Evolutionary conservation across 1,140 invertebrate species (phyloP), one percentile per base, ranked within the genome.

Genomic region (Plodia interpunctella): DNA sequence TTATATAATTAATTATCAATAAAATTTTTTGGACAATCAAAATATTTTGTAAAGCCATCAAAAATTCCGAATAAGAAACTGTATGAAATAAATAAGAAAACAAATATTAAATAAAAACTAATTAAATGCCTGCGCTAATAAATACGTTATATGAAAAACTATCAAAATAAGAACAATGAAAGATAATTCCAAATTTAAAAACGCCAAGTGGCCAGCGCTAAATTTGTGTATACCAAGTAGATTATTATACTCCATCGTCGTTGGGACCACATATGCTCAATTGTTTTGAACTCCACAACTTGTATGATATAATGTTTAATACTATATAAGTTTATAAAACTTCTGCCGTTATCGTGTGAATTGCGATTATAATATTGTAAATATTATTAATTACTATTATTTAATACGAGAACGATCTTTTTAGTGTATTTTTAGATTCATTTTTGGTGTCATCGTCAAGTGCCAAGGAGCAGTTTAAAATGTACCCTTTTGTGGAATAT

Each of bases 211-310:
- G 38, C 13, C 38, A 17, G 15, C 38, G 15, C 4, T 15, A 17
- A 44, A n/a, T 17, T 15, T 44, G 38, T 44, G 38, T 44, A 44
- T 52, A 49, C 53, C 17, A 49, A 10, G 17, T 28, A 5, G 10
- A 52, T 52, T 53, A 25, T n/a, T 51, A 51, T 20, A 32, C 49
- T 51, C 19, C 25, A 58, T 59, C 59, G 52, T 59, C 25, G 51
- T 78, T 70, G 74, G 73, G 74, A 83, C 74, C 81, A 81, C 19
- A 51, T 65, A 72, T 85, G 84, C 84, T 87, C 84, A 87, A 87
- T 76, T 64, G 68, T 66, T 59, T 62, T 70, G 50, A 64, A 59
- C 21, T 57, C 57, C 54, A 50, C 58, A 65, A 68, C 58, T 65
- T 72, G 68, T 75, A 72, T 63, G 60, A 71, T 68, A 68, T 65